Conservation (phyloP, 2,113 vertebrate species). For the Gnathonemus echidnorhynchus region DNA sequence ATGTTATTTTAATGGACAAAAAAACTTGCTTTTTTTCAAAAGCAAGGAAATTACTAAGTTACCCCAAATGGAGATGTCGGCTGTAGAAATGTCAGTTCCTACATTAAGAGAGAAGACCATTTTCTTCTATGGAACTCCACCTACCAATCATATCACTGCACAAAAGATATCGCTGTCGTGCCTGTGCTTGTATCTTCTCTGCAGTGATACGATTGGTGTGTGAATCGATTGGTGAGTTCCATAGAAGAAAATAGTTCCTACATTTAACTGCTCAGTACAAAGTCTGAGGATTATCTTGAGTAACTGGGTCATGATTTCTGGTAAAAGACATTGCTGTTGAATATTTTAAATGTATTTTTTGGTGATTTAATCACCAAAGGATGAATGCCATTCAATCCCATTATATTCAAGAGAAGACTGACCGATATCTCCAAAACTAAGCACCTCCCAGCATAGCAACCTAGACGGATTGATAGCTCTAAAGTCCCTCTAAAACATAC, state of each 20-base stretch:
- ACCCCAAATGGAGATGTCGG: not conserved
- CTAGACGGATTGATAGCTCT: not conserved
- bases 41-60: too few relatives aligned
- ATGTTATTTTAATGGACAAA: too few relatives aligned
- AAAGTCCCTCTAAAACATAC: not conserved
- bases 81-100: not conserved
- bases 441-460: not conserved
- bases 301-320: not conserved
- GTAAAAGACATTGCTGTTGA: not conserved
- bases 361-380: not conserved
- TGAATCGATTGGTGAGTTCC: not conserved
- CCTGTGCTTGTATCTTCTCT: not conserved
- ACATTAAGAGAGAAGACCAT: not conserved
- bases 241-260: not conserved
- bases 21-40: too few relatives aligned
- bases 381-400: not conserved
- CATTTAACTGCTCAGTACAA: not conserved
- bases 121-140: not conserved
- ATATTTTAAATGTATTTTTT: not conserved
- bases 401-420: slow-evolving; percentile 19
- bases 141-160: not conserved
- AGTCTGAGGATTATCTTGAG: not conserved
- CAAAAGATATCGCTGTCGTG: not conserved
- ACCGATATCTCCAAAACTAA: slow-evolving; percentile 27
- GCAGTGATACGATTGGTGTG: not conserved